phyloP scores from a whole-genome alignment of 1,140 invertebrate species.

The Ruditapes philippinarum region DNA sequence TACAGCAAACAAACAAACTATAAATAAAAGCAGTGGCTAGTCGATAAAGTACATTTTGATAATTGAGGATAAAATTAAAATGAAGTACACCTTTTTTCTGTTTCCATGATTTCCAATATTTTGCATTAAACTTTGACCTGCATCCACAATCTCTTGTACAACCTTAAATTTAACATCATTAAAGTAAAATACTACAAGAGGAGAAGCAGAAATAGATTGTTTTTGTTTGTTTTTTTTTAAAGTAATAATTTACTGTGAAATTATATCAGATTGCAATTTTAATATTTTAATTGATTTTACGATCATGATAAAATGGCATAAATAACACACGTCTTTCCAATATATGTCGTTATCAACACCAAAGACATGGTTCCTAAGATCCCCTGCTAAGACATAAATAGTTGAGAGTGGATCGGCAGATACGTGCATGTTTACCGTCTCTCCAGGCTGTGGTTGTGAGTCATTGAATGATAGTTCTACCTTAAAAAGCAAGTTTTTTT shows the following conservation, averaged over 20 bases:
- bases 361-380: slow-evolving; percentile 32
- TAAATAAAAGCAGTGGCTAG: no score
- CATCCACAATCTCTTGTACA: background rate
- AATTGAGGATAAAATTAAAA: no score
- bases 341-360: slow-evolving; percentile 45
- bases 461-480: slow-evolving; percentile 9
- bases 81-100: background rate
- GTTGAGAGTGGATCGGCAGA: slow-evolving; percentile 9
- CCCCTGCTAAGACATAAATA: slow-evolving; percentile 32
- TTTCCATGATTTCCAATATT: background rate
- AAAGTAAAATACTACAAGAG: no score
- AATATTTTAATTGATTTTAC: no score
- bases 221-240: no score
- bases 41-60: no score
- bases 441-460: background rate
- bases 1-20: no score
- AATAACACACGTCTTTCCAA: background rate
- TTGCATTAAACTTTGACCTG: background rate
- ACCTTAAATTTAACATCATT: no score
- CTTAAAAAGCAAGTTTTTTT: slow-evolving; percentile 11
- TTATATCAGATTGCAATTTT: no score
- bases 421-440: background rate
- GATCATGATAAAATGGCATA: no score
- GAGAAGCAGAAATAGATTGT: no score
- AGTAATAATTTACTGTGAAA: no score